Conservation (phyloP, 2,888 invertebrate species). For the Nowickia ferox region DNA sequence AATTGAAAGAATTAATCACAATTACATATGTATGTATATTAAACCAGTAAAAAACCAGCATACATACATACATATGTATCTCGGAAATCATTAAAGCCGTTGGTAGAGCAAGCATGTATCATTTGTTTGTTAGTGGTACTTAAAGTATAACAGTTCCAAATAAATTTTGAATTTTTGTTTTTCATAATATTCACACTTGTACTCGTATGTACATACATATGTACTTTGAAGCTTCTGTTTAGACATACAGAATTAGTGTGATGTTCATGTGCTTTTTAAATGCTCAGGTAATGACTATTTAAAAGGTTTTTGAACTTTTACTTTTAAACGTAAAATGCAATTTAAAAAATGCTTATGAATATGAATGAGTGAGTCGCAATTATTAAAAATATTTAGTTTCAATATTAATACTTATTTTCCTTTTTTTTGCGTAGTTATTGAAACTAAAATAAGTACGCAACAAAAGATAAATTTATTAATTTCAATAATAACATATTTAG, state of each 20-base stretch:
- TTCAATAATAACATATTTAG: constrained; percentile 49
- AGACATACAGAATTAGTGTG: constrained; percentile 12
- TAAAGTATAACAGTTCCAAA: too few relatives aligned
- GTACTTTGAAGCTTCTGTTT: neutral
- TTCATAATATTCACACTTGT: neutral
- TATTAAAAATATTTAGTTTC: constrained; percentile 44
- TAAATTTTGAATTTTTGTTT: neutral
- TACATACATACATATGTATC: too few relatives aligned
- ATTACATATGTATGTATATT: too few relatives aligned
- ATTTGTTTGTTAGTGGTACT: too few relatives aligned
- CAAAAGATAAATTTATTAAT: constrained; percentile 31
- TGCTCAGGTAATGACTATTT: constrained; percentile 35
- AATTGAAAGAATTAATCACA: too few relatives aligned
- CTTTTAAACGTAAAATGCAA: constrained; percentile 43
- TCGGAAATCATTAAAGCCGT: too few relatives aligned
- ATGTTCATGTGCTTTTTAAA: constrained; percentile 46
- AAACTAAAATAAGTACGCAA: neutral
- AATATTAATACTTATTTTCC: neutral
- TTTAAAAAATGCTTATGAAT: constrained; percentile 7
- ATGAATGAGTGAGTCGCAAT: constrained; percentile 1
- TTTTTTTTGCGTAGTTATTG: neutral
- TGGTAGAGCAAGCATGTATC: too few relatives aligned
- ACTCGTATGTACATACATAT: too few relatives aligned
- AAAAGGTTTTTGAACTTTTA: constrained; percentile 57
- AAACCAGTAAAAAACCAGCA: too few relatives aligned